Percentiles rank a stretch among this genome's conserved stretches.
These are phyloP conservation scores for Pleuronectes platessa DNA, from an alignment of 2,113 vertebrate genomes.

Conservation along the genomic window DNA sequence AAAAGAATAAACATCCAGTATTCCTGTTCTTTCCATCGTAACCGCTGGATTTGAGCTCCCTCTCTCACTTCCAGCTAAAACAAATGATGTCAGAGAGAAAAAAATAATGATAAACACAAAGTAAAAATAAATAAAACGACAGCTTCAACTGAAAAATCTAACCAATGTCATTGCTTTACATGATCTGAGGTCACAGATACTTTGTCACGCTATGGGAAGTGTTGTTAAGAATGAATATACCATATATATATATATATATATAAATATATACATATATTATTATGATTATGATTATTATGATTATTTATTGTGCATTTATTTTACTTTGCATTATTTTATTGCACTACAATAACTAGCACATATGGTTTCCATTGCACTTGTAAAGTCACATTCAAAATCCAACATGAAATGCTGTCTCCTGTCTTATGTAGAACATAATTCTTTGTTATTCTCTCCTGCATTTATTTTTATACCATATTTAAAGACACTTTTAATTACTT, in stretches of 20 bases:
- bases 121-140: slow-evolving; percentile 48
- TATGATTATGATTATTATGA: slow-evolving; percentile 62
- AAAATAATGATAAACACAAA: slow-evolving; percentile 34
- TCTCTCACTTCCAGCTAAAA: slow-evolving; percentile 81
- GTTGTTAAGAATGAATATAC: slow-evolving; percentile 82
- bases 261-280: slow-evolving; percentile 68
- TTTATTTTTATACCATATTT: slow-evolving; percentile 99
- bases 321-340: slow-evolving; percentile 88
- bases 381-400: slow-evolving; percentile 84
- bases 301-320: slow-evolving; percentile 82
- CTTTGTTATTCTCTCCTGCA: slow-evolving; percentile 90
- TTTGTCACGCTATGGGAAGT: slow-evolving; percentile 87
- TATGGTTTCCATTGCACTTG: slow-evolving; percentile 87
- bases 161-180: slow-evolving; percentile 68
- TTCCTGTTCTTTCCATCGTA: slow-evolving; percentile 84
- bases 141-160: slow-evolving; percentile 61
- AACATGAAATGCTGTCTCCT: slow-evolving; percentile 68
- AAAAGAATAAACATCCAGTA: slow-evolving; percentile 66
- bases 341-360: slow-evolving; percentile 89
- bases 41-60: slow-evolving; percentile 77
- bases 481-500: slow-evolving; percentile 96
- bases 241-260: slow-evolving; percentile 72
- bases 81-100: slow-evolving; percentile 83
- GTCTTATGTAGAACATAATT: slow-evolving; percentile 88
- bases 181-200: slow-evolving; percentile 74